Conservation (phyloP, 2,888 invertebrate species). For the Napeogenes sylphis region DNA sequence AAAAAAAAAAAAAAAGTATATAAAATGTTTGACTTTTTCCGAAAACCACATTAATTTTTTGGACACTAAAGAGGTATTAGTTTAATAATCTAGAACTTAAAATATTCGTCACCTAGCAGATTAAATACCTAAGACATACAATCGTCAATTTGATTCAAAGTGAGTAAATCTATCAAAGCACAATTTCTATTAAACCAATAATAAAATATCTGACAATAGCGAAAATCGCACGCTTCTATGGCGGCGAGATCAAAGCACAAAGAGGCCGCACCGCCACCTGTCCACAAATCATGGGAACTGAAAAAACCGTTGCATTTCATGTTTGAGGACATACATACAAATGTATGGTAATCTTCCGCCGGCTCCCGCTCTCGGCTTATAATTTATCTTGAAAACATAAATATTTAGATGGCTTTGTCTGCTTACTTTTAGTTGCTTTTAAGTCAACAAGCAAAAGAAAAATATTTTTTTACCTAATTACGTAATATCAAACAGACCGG, state of each 20-base stretch:
- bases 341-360: conserved; percentile 25
- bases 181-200: conserved; percentile 54
- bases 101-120: no score
- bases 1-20: no score
- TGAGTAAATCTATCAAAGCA: conserved; percentile 44
- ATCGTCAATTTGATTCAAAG: conserved; percentile 8
- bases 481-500: no score
- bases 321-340: conserved; percentile 26
- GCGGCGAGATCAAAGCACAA: conserved; percentile 68
- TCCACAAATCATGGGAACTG: conserved; percentile 71
- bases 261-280: conserved; percentile 72
- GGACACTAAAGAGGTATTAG: no score
- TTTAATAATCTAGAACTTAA: no score
- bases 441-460: neutral
- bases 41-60: no score
- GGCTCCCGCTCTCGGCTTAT: conserved; percentile 17
- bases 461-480: neutral
- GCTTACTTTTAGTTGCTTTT: conserved; percentile 3
- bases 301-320: conserved; percentile 40
- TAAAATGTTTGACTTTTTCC: no score
- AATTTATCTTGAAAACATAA: conserved; percentile 22
- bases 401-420: conserved; percentile 20
- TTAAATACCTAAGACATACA: no score
- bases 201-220: conserved; percentile 51
- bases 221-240: conserved; percentile 63